Base-by-base conservation (phyloP, 2,888 invertebrate genomes). In the Cheilosia grossa region DNA sequence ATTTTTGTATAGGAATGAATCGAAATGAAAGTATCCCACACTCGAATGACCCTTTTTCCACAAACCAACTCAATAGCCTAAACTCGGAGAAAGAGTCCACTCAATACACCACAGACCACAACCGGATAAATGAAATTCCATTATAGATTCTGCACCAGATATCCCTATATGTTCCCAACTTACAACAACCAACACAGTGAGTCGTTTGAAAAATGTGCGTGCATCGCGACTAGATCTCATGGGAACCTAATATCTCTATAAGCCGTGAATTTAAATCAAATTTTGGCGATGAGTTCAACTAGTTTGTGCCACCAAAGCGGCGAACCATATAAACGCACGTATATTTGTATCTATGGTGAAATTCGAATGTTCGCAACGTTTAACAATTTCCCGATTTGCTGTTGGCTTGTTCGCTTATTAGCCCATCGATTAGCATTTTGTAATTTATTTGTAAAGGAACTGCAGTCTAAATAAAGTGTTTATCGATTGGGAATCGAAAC, bases 201-300 rank as follows among this genome's bases (percentile, higher is more conserved):
- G 24, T 51, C 58, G 19, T n/a, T 49, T 69, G 9, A 9, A 42
- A 53, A 30, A 44, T 51, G 27, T 40, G 54, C 42, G 42, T 73
- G 7, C 27, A n/a, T 24, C 13, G 37, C 67, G 49, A 63, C 67
- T 56, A 30, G 37, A 51, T 78, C 78, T 73, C 82, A 82, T 82
- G 82, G 82, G 82, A 82, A 82, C 78, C 73, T 78, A 78, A 82
- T 78, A 73, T 82, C 78, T 72, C 77, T 73, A 73, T 78, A 78
- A 66, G 67, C 27, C 63, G 58, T 15, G 33, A 42, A 82, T 82
- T 82, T 78, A 67, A 82, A 82, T 82, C 63, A 33, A 61, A 56
- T 63, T 82, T 82, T 73, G 82, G 82, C 27, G 63, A 82, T 54
- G 69, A 79, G 51, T 49, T 13, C 47, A 73, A 78, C 78, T 70